phyloP scores from a whole-genome alignment of 2,888 invertebrate species.

The Plagiodera versicolora region DNA sequence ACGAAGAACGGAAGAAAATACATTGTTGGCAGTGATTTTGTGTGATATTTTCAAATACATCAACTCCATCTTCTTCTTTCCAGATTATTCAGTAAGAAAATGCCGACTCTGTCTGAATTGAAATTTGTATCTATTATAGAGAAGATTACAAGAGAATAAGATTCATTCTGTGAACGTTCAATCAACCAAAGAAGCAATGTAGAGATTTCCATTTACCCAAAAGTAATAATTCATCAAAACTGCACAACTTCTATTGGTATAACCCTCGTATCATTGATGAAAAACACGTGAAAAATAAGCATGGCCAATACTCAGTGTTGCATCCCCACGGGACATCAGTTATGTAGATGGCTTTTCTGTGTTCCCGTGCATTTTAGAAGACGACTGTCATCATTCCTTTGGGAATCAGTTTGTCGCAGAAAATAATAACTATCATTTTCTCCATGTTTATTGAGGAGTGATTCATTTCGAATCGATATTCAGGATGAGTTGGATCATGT shows the following conservation, averaged over 20 bases:
- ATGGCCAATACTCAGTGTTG: conserved; percentile 16
- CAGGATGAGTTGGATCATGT: neutral
- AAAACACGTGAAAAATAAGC: conserved; percentile 23
- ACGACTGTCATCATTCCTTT: conserved; percentile 15
- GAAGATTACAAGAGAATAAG: too few species aligned
- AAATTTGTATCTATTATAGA: too few species aligned
- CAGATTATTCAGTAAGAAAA: too few species aligned
- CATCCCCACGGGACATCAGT: conserved; percentile 51
- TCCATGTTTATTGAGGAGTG: neutral
- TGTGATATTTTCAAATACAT: too few species aligned
- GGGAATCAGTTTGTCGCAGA: neutral
- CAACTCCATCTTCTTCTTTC: too few species aligned
- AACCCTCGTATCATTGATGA: conserved; percentile 21
- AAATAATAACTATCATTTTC: neutral
- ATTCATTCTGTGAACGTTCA: too few species aligned
- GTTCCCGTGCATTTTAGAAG: conserved; percentile 38
- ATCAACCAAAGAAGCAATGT: neutral
- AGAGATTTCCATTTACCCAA: too few species aligned
- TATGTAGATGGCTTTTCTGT: conserved; percentile 54
- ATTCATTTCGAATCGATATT: neutral
- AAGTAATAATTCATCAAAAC: too few species aligned
- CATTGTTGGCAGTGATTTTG: too few species aligned
- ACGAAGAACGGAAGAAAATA: too few species aligned
- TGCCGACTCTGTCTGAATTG: too few species aligned
- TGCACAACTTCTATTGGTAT: neutral